Evolutionary conservation across 2,797 vertebrate genomes (phyloP).

Genomic region (Tangara arthus): DNA sequence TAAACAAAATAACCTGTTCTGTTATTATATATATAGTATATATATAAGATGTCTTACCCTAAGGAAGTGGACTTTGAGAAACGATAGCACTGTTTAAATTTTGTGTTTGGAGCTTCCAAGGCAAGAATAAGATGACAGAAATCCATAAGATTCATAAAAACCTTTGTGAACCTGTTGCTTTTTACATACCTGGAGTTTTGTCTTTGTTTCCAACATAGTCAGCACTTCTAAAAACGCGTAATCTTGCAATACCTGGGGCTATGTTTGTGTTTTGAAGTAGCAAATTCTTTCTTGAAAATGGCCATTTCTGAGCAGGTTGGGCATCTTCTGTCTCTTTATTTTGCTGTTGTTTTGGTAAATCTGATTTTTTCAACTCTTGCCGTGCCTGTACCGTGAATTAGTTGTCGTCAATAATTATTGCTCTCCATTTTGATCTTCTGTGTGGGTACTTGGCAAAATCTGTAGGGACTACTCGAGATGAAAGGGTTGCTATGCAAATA

Average conservation of each 20-base stretch:
- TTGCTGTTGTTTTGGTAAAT: background rate
- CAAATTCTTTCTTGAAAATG: background rate
- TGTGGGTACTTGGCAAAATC: background rate
- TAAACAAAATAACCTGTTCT: fast-evolving
- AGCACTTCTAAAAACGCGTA: background rate
- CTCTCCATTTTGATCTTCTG: background rate
- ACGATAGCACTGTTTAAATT: background rate
- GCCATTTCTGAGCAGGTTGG: background rate
- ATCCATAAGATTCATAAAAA: background rate
- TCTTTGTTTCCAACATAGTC: background rate
- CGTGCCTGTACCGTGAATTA: background rate
- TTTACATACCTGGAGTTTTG: background rate
- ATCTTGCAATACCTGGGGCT: background rate
- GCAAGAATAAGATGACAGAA: background rate
- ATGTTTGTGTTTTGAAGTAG: background rate
- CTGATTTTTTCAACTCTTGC: background rate
- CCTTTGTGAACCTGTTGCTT: background rate
- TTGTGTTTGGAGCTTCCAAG: background rate
- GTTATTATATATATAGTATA: background rate
- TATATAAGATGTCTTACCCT: background rate
- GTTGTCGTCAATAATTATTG: background rate
- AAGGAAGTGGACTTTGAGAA: background rate
- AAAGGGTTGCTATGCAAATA: constrained; percentile 1
- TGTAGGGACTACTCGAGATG: background rate
- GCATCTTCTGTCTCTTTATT: background rate